Evolutionary conservation across 2,888 invertebrate species (phyloP).

Genomic region (Antheraea yamamai): DNA sequence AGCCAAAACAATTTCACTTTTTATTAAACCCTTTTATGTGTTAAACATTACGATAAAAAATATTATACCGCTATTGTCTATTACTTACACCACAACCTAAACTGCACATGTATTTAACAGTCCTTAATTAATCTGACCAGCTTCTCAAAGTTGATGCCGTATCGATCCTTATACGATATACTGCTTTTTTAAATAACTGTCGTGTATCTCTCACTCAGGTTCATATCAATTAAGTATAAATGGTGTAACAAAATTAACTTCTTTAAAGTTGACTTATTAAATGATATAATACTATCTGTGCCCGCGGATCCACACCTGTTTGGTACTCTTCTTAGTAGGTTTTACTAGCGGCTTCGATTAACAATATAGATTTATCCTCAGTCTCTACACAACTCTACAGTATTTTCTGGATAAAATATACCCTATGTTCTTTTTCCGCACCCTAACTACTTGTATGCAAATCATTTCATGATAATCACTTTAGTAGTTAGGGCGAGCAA

Average conservation of each 20-base stretch:
- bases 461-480: too few relatives aligned
- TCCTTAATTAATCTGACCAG: constrained; percentile 49
- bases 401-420: too few relatives aligned
- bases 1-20: not conserved
- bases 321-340: too few relatives aligned
- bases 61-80: not conserved
- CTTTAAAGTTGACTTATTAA: not conserved
- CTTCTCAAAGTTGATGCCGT: constrained; percentile 31
- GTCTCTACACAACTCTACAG: too few relatives aligned
- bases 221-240: constrained; percentile 15
- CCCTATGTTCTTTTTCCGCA: too few relatives aligned
- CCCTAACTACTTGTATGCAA: too few relatives aligned
- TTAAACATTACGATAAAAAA: not conserved
- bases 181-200: constrained; percentile 29
- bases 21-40: not conserved
- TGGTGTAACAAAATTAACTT: not conserved
- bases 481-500: too few relatives aligned
- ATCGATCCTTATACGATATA: constrained; percentile 36
- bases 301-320: too few relatives aligned
- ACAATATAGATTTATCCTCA: too few relatives aligned
- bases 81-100: constrained; percentile 27
- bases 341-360: too few relatives aligned
- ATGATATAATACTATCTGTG: not conserved
- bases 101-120: constrained; percentile 30
- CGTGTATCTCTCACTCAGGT: not conserved